Evolutionary conservation across 2,113 vertebrate species (phyloP).

Genomic region (Chlorocebus sabaeus): DNA sequence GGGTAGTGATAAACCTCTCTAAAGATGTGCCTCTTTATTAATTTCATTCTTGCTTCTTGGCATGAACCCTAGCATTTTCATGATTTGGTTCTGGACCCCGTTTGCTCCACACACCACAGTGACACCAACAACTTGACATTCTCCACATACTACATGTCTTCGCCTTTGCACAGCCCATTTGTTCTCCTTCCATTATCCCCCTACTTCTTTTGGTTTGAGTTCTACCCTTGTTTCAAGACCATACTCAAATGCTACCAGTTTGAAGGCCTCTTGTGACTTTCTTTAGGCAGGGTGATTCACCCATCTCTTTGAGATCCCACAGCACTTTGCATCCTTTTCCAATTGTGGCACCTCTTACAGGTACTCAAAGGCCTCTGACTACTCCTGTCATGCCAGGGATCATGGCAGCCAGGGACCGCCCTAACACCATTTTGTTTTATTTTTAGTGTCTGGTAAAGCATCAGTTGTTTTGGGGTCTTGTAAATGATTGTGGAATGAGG

Average conservation of each 20-base stretch:
- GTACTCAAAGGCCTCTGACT: accelerated
- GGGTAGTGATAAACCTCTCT: not conserved
- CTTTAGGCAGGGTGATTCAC: not conserved
- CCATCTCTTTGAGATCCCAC: not conserved
- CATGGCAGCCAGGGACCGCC: no score
- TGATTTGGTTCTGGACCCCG: not conserved
- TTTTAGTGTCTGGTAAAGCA: accelerated
- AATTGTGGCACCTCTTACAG: accelerated
- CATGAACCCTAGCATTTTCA: not conserved
- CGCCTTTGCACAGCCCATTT: no score
- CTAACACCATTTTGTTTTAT: accelerated
- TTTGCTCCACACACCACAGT: not conserved
- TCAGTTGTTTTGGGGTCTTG: accelerated
- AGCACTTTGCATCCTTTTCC: not conserved
- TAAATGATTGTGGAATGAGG: not conserved
- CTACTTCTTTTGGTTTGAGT: not conserved
- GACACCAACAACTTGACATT: not conserved
- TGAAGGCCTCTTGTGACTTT: not conserved
- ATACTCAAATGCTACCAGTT: not conserved
- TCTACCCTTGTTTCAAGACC: not conserved
- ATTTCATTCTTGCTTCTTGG: not conserved
- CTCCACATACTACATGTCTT: accelerated
- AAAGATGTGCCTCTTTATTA: not conserved
- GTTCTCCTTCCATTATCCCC: no score
- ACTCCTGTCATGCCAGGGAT: not conserved